These are phyloP conservation scores for Bombus pyrosoma DNA, from an alignment of 1,140 invertebrate species.

Conservation along the genomic window DNA sequence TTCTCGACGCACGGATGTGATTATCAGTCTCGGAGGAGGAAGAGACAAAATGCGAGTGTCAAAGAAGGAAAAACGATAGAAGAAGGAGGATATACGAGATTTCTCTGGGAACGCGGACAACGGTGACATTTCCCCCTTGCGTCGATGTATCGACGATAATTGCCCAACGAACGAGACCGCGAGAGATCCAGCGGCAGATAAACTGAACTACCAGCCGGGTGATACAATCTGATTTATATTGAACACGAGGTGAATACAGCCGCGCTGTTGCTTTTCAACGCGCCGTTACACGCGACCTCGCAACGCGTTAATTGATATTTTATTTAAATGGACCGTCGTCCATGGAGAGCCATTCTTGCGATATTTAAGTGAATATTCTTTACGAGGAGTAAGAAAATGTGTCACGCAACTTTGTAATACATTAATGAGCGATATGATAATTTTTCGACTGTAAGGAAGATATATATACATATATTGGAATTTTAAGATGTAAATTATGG, in stretches of 20 bases:
- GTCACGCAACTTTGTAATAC: background rate
- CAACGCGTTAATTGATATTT: slow-evolving; percentile 69
- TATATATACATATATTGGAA: background rate
- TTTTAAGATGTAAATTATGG: background rate
- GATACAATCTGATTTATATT: slow-evolving; percentile 80
- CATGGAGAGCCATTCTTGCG: slow-evolving; percentile 4
- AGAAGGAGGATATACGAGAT: slow-evolving; percentile 42
- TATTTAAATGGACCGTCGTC: slow-evolving; percentile 63
- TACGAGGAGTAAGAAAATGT: background rate
- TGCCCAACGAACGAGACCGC: slow-evolving; percentile 69
- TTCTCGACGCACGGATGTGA: slow-evolving; percentile 50
- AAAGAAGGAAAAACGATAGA: too few relatives aligned
- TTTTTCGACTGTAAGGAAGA: background rate
- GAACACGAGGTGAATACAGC: slow-evolving; percentile 66
- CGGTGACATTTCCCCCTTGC: slow-evolving; percentile 73
- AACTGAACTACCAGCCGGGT: slow-evolving; percentile 61
- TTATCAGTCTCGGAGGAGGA: slow-evolving; percentile 16
- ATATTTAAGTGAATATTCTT: slow-evolving; percentile 35
- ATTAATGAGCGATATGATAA: background rate
- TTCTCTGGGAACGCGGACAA: slow-evolving; percentile 30
- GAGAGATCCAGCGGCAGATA: slow-evolving; percentile 71
- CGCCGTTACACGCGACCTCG: slow-evolving; percentile 37
- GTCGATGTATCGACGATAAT: slow-evolving; percentile 78
- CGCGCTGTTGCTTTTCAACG: slow-evolving; percentile 46
- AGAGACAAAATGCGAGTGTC: too few relatives aligned